Conservation (phyloP, 2,888 invertebrate species). For the Pachliopta kotzebuea region DNA sequence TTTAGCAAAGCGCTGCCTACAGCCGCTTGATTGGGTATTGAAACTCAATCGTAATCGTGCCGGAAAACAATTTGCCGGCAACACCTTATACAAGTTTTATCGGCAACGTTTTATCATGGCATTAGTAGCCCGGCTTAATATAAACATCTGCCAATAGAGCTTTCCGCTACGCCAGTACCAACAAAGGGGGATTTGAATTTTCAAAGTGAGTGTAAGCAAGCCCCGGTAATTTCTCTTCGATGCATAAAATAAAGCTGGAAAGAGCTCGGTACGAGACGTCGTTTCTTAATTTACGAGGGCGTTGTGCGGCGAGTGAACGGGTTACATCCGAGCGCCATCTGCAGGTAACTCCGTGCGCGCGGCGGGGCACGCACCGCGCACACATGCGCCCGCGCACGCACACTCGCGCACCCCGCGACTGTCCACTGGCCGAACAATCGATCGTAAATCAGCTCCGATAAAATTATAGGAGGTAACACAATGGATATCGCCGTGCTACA, state of each 20-base stretch:
- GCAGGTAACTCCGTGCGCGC: conserved; percentile 61
- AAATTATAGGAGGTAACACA: conserved; percentile 80
- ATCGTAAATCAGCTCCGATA: conserved; percentile 81
- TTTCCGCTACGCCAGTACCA: conserved; percentile 31
- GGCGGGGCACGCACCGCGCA: conserved; percentile 49
- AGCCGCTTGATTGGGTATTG: conserved; percentile 59
- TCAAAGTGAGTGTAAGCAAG: conserved; percentile 32
- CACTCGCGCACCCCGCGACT: conserved; percentile 65
- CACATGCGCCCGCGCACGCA: conserved; percentile 63
- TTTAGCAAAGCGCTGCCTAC: conserved; percentile 38
- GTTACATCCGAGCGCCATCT: conserved; percentile 67
- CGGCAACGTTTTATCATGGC: conserved; percentile 57
- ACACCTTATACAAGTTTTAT: conserved; percentile 54
- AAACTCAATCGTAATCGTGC: conserved; percentile 72
- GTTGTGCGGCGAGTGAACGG: conserved; percentile 58
- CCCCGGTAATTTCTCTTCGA: conserved; percentile 45
- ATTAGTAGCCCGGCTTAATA: conserved; percentile 47
- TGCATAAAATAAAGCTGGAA: conserved; percentile 62
- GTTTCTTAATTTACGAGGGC: conserved; percentile 75
- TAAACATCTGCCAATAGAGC: conserved; percentile 55
- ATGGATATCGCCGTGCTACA: conserved; percentile 65
- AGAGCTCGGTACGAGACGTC: conserved; percentile 59
- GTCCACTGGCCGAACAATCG: conserved; percentile 78
- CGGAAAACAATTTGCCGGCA: conserved; percentile 70
- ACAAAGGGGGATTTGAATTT: conserved; percentile 38